Base-by-base conservation (phyloP, 1,140 invertebrate genomes). In the Tachypleus tridentatus region DNA sequence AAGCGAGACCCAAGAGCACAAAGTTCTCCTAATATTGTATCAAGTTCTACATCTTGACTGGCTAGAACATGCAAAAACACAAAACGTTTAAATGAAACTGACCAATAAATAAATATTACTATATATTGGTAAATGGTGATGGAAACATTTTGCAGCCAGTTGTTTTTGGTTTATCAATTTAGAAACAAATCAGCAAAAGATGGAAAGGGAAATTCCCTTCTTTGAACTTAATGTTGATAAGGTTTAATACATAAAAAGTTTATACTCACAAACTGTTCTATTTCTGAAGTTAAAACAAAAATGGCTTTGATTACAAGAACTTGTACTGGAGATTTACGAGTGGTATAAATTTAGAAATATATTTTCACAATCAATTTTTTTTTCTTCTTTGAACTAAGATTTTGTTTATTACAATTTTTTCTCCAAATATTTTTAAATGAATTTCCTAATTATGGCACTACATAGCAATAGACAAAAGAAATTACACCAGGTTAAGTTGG, bases 31-130 rank as follows among this genome's bases (percentile, higher is more conserved):
- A 98, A 82, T 71, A 97, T 96, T 57, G 93, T 91, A 77, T 97
- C 94, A 73, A 97, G 80, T 78, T 97, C 93, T 49, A 93, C 89
- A 79, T 97, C 93, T 76, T 93, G 91, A 11, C 91, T 91, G 77
- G 96, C 92, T 87, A 77, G 61, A 78, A 79, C 29, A 29, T 29
- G 29, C 29, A 29, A 29, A 29, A 70, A 58, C 66, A 60, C 63
- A 29, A 59, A 51, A 62, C n/a, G 29, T 52, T 29, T 51, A 58
- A 49, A 7, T 4, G 58, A 54, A 58, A 60, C 56, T 56, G 51
- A 56, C 66, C 8, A 64, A 63, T 52, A 51, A 4, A 53, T 63
- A 11, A 47, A 64, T 1, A 29, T 29, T 29, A 29, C 29, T 29
- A 29, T 29, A 29, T 29, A 66, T 60, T 69, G 67, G 68, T 58